phyloP scores from a whole-genome alignment of 2,797 vertebrate genomes.

The Coracias cyanogaster region DNA sequence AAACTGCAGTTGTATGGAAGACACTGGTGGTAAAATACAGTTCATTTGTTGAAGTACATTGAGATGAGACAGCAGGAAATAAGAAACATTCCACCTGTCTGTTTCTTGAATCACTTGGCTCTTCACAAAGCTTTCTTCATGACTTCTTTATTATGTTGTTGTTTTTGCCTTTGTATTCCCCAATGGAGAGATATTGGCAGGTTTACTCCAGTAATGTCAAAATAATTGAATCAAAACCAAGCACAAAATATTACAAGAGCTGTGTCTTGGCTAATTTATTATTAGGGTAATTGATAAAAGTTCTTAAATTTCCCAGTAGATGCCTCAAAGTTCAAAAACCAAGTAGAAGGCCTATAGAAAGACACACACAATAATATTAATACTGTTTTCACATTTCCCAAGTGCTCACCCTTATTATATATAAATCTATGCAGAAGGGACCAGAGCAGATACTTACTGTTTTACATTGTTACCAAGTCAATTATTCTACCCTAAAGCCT shows the following conservation, averaged over 20 bases:
- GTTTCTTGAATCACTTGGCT: slow-evolving; percentile 66
- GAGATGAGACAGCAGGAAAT: slow-evolving; percentile 77
- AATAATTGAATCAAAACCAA: slow-evolving; percentile 77
- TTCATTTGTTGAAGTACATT: slow-evolving; percentile 69
- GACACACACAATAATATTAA: slow-evolving; percentile 14
- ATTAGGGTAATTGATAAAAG: slow-evolving; percentile 70
- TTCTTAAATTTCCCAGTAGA: slow-evolving; percentile 65
- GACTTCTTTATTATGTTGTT: slow-evolving; percentile 61
- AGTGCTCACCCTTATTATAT: neutral
- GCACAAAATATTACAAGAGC: slow-evolving; percentile 44
- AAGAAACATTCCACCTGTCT: slow-evolving; percentile 75
- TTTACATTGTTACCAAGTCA: slow-evolving; percentile 26
- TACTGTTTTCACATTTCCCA: slow-evolving; percentile 29
- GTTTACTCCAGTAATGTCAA: slow-evolving; percentile 77
- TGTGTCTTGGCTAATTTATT: slow-evolving; percentile 60
- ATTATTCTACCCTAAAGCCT: slow-evolving; percentile 9
- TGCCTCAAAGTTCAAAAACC: slow-evolving; percentile 29
- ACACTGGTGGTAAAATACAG: slow-evolving; percentile 43
- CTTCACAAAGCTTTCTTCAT: slow-evolving; percentile 58
- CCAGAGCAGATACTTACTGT: neutral
- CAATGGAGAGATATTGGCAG: slow-evolving; percentile 62
- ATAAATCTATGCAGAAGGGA: slow-evolving; percentile 15
- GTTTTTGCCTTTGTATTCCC: slow-evolving; percentile 65
- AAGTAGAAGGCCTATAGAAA: slow-evolving; percentile 28
- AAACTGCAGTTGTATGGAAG: slow-evolving; percentile 23